Evolutionary conservation across 2,797 vertebrate genomes (phyloP).

Genomic region (Heterohyrax brucei): DNA sequence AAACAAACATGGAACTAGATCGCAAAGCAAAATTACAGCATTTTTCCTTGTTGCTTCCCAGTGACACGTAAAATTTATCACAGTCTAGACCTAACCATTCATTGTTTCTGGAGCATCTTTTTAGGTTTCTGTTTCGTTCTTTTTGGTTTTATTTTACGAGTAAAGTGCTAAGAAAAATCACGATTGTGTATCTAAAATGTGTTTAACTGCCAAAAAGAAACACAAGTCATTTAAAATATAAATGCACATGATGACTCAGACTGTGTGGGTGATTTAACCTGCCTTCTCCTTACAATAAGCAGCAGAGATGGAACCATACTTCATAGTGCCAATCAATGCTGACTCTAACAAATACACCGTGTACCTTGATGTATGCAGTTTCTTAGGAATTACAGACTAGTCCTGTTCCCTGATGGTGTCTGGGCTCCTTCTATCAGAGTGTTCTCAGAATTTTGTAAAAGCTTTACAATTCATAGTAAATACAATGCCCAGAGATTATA

Average conservation of each 20-base stretch:
- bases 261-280: background rate
- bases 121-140: slow-evolving; percentile 42
- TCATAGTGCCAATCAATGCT: background rate
- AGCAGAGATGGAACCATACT: background rate
- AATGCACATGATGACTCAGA: background rate
- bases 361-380: slow-evolving; percentile 13
- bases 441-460: slow-evolving; percentile 60
- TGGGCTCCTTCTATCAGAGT: background rate
- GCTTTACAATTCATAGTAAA: slow-evolving; percentile 24
- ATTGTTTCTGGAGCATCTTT: slow-evolving; percentile 31
- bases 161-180: slow-evolving; percentile 66
- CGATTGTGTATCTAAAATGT: background rate
- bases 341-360: background rate
- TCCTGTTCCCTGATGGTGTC: background rate
- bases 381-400: slow-evolving; percentile 25
- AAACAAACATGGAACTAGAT: slow-evolving; percentile 9
- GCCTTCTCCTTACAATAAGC: slow-evolving; percentile 11
- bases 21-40: background rate
- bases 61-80: background rate
- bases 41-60: slow-evolving; percentile 51
- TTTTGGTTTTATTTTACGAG: slow-evolving; percentile 61
- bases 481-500: slow-evolving; percentile 57
- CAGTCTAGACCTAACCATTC: background rate
- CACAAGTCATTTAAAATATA: slow-evolving; percentile 23
- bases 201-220: slow-evolving; percentile 29